Conservation (phyloP, 2,888 invertebrate genomes). For the Phalera bucephala region DNA sequence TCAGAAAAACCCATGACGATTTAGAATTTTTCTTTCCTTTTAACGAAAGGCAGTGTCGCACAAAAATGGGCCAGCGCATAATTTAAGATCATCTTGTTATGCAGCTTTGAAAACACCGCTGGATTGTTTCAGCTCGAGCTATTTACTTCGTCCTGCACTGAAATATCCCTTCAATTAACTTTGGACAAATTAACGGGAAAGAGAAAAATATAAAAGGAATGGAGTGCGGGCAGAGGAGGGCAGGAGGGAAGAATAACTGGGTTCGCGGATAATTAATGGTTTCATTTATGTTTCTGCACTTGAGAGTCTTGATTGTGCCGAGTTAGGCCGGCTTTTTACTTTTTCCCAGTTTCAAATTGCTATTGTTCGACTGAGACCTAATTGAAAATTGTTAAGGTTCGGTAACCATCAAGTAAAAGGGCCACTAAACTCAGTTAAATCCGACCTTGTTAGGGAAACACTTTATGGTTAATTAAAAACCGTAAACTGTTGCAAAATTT, state of each 20-base stretch:
- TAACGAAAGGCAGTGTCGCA: slow-evolving; percentile 27
- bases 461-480: neutral
- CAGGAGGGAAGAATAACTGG: slow-evolving; percentile 69
- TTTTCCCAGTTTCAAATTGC: slow-evolving; percentile 69
- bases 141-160: slow-evolving; percentile 52
- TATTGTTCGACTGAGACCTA: slow-evolving; percentile 65
- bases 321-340: slow-evolving; percentile 65
- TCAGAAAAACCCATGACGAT: slow-evolving; percentile 19
- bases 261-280: slow-evolving; percentile 80
- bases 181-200: slow-evolving; percentile 69
- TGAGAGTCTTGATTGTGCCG: slow-evolving; percentile 77
- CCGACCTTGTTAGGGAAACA: neutral
- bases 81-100: slow-evolving; percentile 53
- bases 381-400: slow-evolving; percentile 63
- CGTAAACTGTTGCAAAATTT: neutral
- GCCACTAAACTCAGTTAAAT: neutral
- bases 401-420: slow-evolving; percentile 36
- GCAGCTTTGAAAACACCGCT: slow-evolving; percentile 41
- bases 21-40: slow-evolving; percentile 30
- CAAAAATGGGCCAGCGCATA: slow-evolving; percentile 37
- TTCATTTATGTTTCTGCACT: slow-evolving; percentile 82
- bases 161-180: slow-evolving; percentile 71
- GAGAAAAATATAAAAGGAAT: slow-evolving; percentile 64
- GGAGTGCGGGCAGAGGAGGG: slow-evolving; percentile 39
- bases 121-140: slow-evolving; percentile 52